Evolutionary conservation across 2,113 vertebrate genomes (phyloP).

Genomic region (Chroicocephalus ridibundus): DNA sequence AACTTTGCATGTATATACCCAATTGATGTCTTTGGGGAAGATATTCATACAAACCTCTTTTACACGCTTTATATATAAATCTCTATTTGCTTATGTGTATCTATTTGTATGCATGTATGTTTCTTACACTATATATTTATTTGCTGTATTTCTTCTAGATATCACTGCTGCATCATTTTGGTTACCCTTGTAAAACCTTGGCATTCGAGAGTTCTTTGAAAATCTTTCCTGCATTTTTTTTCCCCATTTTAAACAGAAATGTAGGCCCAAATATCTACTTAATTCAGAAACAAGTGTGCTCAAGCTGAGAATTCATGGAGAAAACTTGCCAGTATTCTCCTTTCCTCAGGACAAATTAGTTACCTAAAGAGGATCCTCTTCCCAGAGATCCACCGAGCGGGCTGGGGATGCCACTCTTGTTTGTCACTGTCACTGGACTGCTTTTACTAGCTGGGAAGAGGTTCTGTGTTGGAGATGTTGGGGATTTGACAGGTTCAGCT

Average conservation of each 20-base stretch:
- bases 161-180: neutral
- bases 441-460: slow-evolving; percentile 91
- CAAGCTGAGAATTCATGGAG: neutral
- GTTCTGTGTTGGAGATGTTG: slow-evolving; percentile 92
- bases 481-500: slow-evolving; percentile 90
- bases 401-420: slow-evolving; percentile 91
- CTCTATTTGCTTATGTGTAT: neutral
- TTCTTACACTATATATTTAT: neutral
- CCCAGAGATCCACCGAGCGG: slow-evolving; percentile 84
- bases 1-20: neutral
- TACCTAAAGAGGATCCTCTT: slow-evolving; percentile 95
- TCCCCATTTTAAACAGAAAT: neutral
- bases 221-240: neutral
- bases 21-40: neutral
- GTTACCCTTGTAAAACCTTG: neutral
- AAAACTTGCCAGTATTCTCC: neutral
- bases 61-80: neutral
- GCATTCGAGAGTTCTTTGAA: neutral
- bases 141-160: neutral
- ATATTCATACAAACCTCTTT: neutral
- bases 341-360: slow-evolving; percentile 31
- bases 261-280: neutral
- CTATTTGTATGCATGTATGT: neutral
- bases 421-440: slow-evolving; percentile 86
- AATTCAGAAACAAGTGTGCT: neutral